Base-by-base conservation (phyloP, 2,113 vertebrate genomes). In the Mesocricetus auratus region DNA sequence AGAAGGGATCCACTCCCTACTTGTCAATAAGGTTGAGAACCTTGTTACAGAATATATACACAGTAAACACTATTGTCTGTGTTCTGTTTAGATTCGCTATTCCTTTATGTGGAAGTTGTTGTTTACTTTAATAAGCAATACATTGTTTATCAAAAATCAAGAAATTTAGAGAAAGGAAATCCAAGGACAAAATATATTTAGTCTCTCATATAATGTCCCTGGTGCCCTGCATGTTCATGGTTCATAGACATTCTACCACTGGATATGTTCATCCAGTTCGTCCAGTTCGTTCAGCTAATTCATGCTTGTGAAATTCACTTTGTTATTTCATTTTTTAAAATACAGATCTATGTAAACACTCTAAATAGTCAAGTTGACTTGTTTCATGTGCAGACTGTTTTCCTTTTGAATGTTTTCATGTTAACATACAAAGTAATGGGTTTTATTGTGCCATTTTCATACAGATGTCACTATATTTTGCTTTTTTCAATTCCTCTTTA, bases 291-390 rank as follows among this genome's bases (percentile, higher is more conserved):
- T 73, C 45, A 96, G 86, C 22, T 87, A 39, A 82, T 75, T n/a
- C 74, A 82, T 42, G 56, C 13, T 79, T 50, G 31, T 50, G 6
- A 22, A 91, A 47, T 75, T 66, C 71, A 74, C 56, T 69, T 86
- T 89, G 56, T 5, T 85, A 2, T 11, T 56, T 79, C 56, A 56
- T 31, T 87, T 86, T 87, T 92, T 21, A 16, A 94, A 93, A 50
- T 39, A 17, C 50, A 21, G 64, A 62, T 89, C 12, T 89, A 53
- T 8, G 36, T 50, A 91, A 95, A 75, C 91, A 50, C 79, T 91
- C 8, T 50, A 90, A 92, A 58, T 7, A 94, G 50, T 89, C n/a
- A 89, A 94, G 47, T 58, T 87, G 77, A 62, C 56, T 86, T 74
- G 7, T 31, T 62, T 47, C 2, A 64, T 71, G 62, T 83, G 82